Evolutionary conservation across 2,888 invertebrate genomes (phyloP), one percentile per base, ranked within the genome.

Genomic region (Bhutanitis thaidina): DNA sequence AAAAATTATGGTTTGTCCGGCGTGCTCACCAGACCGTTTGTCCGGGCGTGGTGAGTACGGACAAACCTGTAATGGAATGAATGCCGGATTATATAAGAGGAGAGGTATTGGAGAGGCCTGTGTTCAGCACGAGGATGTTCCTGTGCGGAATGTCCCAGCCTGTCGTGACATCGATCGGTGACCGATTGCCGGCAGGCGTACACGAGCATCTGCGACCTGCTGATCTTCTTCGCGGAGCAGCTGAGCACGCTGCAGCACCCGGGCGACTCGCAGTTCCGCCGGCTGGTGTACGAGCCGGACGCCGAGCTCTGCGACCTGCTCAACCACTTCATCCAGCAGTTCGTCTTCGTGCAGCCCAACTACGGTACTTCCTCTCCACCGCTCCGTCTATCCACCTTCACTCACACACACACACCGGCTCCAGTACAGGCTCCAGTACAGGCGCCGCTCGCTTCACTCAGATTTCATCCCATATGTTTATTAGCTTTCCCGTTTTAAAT

Each of bases 301-400:
- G 84, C 91, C 64, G 91, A 90, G 49, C 93, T 98, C 61, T 95
- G 96, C 77, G 91, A 92, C 55, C 92, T 97, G 74, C 91, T 99
- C 59, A 97, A 97, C 85, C 93, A 92, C 65, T 98, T 98, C 86
- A 96, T 98, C 53, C 97, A 97, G 80, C 94, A 95, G 62, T 95
- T 96, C 78, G 98, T 98, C 7, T 98, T 98, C 85, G 94, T 96
- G 54, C 94, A 97, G 52, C 96, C 97, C 79, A 96, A 97, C 79
- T 96, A 96, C 90, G 95, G 95, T 94, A 82, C 44, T 10, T 51
- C 1, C 53, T 34, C 8, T 14, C 3, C n/a, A 5, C 37, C n/a
- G n/a, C n/a, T n/a, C n/a, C n/a, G n/a, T n/a, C n/a, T n/a, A n/a
- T n/a, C 1, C 29, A 10, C 10, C n/a, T 32, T 32, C 44, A 7